phyloP scores from a whole-genome alignment of 2,797 vertebrate genomes.

The Sebastes vulpes region DNA sequence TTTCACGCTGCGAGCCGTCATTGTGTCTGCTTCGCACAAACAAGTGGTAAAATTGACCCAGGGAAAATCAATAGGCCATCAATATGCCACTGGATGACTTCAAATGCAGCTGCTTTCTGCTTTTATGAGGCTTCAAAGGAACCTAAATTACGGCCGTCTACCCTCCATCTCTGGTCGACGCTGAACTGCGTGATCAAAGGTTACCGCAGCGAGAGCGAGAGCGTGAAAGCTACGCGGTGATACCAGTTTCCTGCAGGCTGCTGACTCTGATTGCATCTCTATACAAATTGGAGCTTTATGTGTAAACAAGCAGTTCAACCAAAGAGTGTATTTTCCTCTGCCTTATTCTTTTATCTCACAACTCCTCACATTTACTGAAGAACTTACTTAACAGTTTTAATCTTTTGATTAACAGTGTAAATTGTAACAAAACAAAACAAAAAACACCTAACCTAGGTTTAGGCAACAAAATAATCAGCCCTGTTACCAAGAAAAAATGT shows the following conservation, averaged over 20 bases:
- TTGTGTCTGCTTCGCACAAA: conserved; percentile 34
- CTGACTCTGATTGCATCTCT: conserved; percentile 4
- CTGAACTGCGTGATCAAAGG: conserved; percentile 69
- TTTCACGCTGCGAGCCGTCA: background rate
- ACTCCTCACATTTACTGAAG: background rate
- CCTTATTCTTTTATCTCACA: background rate
- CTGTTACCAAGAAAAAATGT: too few species aligned
- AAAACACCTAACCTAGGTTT: too few species aligned
- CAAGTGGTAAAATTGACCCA: conserved; percentile 32
- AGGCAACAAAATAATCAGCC: too few species aligned
- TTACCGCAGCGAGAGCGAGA: conserved; percentile 50
- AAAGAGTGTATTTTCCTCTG: background rate
- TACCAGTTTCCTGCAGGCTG: conserved; percentile 9
- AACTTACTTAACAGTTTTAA: too few species aligned
- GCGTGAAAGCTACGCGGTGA: conserved; percentile 50
- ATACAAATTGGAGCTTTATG: too few species aligned
- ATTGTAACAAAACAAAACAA: too few species aligned
- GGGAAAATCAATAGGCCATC: conserved; percentile 42
- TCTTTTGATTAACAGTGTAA: too few species aligned
- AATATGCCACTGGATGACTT: conserved; percentile 34
- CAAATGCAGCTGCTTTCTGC: conserved; percentile 46
- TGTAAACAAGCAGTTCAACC: background rate
- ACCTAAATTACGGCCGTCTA: conserved; percentile 33
- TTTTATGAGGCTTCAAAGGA: conserved; percentile 53
- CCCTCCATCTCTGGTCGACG: background rate